These are phyloP conservation scores for Cepaea nemoralis DNA, from an alignment of 1,140 invertebrate genomes.

Conservation along the genomic window DNA sequence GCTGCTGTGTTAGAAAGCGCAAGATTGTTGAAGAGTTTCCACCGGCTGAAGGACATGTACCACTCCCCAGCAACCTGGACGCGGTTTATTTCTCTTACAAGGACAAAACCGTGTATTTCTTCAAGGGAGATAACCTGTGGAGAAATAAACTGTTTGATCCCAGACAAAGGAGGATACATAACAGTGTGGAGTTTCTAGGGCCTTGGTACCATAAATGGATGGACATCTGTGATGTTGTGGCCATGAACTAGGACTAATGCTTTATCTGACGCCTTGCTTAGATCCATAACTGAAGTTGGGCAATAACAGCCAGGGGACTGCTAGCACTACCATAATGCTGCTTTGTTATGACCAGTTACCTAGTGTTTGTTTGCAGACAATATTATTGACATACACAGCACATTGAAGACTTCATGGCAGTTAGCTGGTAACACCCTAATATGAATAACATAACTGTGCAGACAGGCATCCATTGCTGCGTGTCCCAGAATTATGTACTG, in stretches of 20 bases:
- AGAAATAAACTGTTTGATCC: conserved; percentile 68
- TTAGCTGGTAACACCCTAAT: no score
- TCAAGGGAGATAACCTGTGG: conserved; percentile 72
- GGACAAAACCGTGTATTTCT: conserved; percentile 70
- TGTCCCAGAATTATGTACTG: no score
- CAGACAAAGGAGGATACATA: conserved; percentile 62
- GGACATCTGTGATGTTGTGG: conserved; percentile 65
- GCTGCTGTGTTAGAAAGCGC: conserved; percentile 69
- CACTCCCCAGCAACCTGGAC: conserved; percentile 67
- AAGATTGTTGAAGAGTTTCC: conserved; percentile 69
- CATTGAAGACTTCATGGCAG: not conserved
- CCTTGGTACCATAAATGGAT: conserved; percentile 67
- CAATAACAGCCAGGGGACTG: no score
- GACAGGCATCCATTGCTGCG: no score
- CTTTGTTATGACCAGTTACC: not conserved
- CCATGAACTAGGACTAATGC: conserved; percentile 32
- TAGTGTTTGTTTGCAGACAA: not conserved
- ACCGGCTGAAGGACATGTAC: conserved; percentile 55
- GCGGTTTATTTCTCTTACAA: conserved; percentile 72
- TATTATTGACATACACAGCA: not conserved
- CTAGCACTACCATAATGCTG: not conserved
- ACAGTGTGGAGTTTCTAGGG: conserved; percentile 67
- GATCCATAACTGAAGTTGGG: no score
- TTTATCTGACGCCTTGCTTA: no score
- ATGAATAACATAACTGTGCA: no score